These are phyloP conservation scores for Agrotis clavis DNA, from an alignment of 2,888 invertebrate genomes.

Conservation along the genomic window DNA sequence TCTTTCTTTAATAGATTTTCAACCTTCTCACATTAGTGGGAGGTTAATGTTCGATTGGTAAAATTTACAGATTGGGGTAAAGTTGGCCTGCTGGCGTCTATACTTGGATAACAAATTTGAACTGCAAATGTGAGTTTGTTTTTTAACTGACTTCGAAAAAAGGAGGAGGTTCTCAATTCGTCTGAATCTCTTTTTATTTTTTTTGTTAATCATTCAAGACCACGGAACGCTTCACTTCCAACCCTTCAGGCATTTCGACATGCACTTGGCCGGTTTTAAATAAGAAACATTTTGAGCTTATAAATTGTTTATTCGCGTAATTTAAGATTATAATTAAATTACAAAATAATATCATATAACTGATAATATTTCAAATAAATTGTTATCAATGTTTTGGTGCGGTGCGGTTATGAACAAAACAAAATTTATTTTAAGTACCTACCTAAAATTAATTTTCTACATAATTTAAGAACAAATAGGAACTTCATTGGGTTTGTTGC, in stretches of 20 bases:
- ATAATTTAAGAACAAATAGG: conserved; percentile 66
- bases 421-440: conserved; percentile 57
- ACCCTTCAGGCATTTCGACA: background rate
- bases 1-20: too few species aligned
- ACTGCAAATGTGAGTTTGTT: too few species aligned
- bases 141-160: too few species aligned
- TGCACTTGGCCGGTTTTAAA: background rate
- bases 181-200: too few species aligned
- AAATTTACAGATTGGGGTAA: too few species aligned
- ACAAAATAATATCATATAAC: conserved; percentile 68
- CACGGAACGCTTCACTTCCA: conserved; percentile 38
- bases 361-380: conserved; percentile 64
- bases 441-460: conserved; percentile 59
- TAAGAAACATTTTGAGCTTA: conserved; percentile 42
- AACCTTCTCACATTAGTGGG: too few species aligned
- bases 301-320: conserved; percentile 60
- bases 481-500: conserved; percentile 63
- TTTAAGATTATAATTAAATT: conserved; percentile 58
- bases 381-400: conserved; percentile 60
- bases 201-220: too few species aligned
- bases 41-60: too few species aligned
- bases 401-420: conserved; percentile 56
- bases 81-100: too few species aligned
- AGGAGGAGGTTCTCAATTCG: too few species aligned
- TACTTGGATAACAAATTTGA: too few species aligned